phyloP scores from a whole-genome alignment of 2,113 vertebrate species.

The Perca schrenkii region DNA sequence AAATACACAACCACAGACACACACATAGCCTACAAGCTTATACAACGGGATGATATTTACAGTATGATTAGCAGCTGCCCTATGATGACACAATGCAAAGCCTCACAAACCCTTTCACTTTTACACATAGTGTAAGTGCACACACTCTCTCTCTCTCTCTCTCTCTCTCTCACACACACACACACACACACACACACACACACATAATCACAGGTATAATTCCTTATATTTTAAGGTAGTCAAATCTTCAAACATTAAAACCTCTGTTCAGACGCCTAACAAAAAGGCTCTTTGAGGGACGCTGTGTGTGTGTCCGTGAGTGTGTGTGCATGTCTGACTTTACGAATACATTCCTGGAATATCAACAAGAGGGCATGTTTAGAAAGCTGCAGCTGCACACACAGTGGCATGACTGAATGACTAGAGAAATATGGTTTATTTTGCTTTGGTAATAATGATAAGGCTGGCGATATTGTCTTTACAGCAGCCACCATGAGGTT shows the following conservation, averaged over 20 bases:
- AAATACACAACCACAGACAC: slow-evolving; percentile 26
- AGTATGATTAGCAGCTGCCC: slow-evolving; percentile 45
- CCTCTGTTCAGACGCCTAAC: background rate
- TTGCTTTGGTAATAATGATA: background rate
- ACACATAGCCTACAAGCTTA: slow-evolving; percentile 14
- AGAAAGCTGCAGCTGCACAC: background rate
- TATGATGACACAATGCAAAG: slow-evolving; percentile 9
- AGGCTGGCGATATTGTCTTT: background rate
- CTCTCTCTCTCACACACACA: too few relatives aligned
- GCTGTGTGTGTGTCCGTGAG: background rate
- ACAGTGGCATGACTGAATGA: background rate
- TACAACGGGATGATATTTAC: slow-evolving; percentile 45
- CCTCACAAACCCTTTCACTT: slow-evolving; percentile 41
- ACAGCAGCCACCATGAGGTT: background rate
- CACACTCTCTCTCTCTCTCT: too few relatives aligned
- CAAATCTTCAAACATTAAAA: slow-evolving; percentile 19
- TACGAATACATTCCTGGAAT: background rate
- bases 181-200: too few relatives aligned
- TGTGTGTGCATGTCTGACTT: background rate
- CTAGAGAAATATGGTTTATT: background rate
- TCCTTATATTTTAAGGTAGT: slow-evolving; percentile 29
- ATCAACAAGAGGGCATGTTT: background rate
- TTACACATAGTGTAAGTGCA: slow-evolving; percentile 1
- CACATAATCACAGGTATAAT: background rate
- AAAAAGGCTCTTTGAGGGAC: slow-evolving; percentile 8